Percentiles rank a stretch among this genome's conserved stretches.
These are phyloP conservation scores for Galaxias olidus DNA, from an alignment of 2,797 vertebrate genomes.

Conservation along the genomic window DNA sequence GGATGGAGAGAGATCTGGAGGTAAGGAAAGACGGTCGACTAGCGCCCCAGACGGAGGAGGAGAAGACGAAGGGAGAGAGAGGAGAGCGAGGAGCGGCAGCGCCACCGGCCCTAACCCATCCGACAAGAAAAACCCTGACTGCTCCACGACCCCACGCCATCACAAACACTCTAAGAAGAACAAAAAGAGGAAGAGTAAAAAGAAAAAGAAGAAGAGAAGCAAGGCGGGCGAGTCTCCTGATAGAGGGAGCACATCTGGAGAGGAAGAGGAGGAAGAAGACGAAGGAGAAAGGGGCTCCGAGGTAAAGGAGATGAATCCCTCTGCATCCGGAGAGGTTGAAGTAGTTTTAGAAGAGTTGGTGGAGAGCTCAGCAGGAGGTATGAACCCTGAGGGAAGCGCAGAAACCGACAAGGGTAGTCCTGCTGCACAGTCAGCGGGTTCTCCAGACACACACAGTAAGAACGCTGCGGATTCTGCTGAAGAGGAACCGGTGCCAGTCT, in stretches of 20 bases:
- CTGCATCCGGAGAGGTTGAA: neutral
- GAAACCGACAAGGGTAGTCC: too few species aligned
- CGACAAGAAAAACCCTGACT: constrained; percentile 30
- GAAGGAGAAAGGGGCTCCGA: constrained; percentile 25
- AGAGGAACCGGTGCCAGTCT: too few species aligned
- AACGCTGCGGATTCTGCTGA: too few species aligned
- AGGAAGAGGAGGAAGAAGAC: constrained; percentile 58
- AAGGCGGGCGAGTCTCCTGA: constrained; percentile 56
- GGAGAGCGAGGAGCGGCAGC: constrained; percentile 35
- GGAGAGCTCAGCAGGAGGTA: constrained; percentile 12
- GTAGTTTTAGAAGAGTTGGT: constrained; percentile 3
- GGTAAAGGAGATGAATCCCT: neutral
- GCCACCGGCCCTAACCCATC: constrained; percentile 49
- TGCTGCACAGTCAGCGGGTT: too few species aligned
- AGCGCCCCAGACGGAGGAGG: too few species aligned
- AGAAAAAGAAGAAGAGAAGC: constrained; percentile 72
- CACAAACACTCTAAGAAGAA: constrained; percentile 77
- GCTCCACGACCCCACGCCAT: constrained; percentile 25
- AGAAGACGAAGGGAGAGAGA: too few species aligned
- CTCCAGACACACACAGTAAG: too few species aligned
- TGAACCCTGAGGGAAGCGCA: neutral
- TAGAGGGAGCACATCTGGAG: constrained; percentile 55
- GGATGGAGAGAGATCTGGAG: too few species aligned
- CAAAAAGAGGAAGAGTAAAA: constrained; percentile 75
- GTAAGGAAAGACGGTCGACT: too few species aligned